Percentiles rank a stretch among this genome's conserved stretches.
Conservation (phyloP, 1,140 invertebrate genomes). For the Metopolophium dirhodum region DNA sequence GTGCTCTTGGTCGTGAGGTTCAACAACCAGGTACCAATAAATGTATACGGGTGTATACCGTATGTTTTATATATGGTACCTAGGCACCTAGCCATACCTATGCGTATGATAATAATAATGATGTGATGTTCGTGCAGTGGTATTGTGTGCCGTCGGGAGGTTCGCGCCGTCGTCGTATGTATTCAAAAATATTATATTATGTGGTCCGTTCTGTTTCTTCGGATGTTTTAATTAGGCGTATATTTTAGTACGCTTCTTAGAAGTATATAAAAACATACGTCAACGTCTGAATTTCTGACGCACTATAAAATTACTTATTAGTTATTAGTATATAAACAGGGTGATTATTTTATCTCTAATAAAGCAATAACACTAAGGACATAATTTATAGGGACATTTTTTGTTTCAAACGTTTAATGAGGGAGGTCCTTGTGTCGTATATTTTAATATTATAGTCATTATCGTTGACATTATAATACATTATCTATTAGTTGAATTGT, state of each 20-base stretch:
- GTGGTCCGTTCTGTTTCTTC: background rate
- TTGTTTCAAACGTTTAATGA: background rate
- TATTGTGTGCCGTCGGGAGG: background rate
- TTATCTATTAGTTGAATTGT: background rate
- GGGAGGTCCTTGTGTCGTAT: background rate
- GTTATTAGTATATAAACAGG: background rate
- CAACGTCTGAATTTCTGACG: background rate
- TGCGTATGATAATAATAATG: background rate
- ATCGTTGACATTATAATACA: background rate
- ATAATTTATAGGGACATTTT: background rate
- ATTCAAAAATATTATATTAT: background rate
- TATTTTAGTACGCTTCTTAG: background rate
- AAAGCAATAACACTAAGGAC: background rate
- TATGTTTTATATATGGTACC: background rate
- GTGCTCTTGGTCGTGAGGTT: constrained; percentile 46
- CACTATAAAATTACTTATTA: background rate
- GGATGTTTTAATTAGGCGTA: background rate
- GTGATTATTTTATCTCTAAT: background rate
- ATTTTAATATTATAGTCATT: background rate
- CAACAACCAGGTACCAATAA: constrained; percentile 39
- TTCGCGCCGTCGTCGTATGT: background rate
- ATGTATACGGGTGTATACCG: background rate
- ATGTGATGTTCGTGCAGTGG: background rate
- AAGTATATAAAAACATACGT: background rate
- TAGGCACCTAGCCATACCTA: background rate